These are phyloP conservation scores for Smithornis capensis DNA, from an alignment of 2,113 vertebrate genomes.

Conservation along the genomic window DNA sequence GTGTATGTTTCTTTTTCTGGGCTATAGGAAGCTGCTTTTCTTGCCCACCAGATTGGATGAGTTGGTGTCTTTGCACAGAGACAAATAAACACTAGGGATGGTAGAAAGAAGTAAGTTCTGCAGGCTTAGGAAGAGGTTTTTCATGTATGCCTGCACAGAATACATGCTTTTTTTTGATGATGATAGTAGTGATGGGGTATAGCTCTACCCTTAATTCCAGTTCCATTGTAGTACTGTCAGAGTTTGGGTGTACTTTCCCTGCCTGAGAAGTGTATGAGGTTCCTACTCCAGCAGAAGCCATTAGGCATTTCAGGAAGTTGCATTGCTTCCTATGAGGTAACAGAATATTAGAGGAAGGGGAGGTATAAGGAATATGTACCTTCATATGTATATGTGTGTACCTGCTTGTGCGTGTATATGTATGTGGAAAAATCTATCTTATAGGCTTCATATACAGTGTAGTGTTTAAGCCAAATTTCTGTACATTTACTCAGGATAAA, in stretches of 20 bases:
- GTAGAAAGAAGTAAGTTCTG: neutral
- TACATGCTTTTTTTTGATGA: neutral
- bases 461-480: neutral
- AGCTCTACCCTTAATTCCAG: neutral
- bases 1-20: neutral
- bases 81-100: neutral
- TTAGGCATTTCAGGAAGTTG: neutral
- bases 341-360: neutral
- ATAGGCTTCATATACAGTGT: neutral
- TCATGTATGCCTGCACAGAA: neutral
- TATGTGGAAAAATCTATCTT: neutral
- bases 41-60: neutral
- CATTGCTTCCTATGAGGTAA: neutral
- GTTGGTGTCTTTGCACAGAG: neutral
- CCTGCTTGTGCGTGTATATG: accelerated
- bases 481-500: neutral
- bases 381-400: neutral
- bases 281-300: neutral
- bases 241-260: neutral
- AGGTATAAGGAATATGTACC: neutral
- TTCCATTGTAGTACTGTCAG: neutral
- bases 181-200: neutral
- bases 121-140: neutral
- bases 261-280: neutral
- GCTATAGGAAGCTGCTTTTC: neutral